A percentile compares a stretch with the other conserved stretches of the same genome.
These are phyloP conservation scores for Lepidothrix coronata DNA, from an alignment of 2,113 vertebrate genomes.

Conservation along the genomic window DNA sequence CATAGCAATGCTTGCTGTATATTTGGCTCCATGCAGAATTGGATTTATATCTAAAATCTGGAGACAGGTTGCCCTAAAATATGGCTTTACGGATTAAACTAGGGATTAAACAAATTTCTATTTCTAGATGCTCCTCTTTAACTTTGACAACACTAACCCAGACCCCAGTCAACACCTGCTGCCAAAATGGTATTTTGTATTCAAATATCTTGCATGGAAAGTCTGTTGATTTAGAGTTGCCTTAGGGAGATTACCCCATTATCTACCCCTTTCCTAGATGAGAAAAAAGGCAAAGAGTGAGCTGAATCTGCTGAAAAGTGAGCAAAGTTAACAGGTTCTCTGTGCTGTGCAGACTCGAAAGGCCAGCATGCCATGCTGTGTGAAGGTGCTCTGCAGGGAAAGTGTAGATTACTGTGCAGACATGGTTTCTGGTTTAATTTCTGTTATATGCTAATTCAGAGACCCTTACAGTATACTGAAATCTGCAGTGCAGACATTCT, in stretches of 20 bases:
- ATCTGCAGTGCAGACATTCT: neutral
- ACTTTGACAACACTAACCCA: neutral
- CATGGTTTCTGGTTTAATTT: neutral
- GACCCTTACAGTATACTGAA: neutral
- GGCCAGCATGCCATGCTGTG: accelerated
- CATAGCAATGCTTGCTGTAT: accelerated
- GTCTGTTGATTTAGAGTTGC: neutral
- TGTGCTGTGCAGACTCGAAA: neutral
- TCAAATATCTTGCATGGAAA: neutral
- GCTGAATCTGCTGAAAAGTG: neutral
- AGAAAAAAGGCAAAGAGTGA: neutral
- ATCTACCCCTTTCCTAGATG: neutral
- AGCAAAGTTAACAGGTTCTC: neutral
- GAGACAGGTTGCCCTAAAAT: accelerated
- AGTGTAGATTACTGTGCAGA: neutral
- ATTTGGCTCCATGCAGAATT: neutral
- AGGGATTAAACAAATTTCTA: neutral
- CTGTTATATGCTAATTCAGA: neutral
- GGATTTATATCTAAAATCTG: neutral
- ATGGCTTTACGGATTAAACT: neutral
- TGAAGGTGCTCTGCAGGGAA: neutral
- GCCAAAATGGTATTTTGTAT: neutral
- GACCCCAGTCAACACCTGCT: neutral
- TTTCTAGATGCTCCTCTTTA: neutral
- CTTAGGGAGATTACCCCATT: neutral